Base-by-base conservation (phyloP, 2,113 vertebrate genomes). In the zebrafish (Danio rerio) region DNA sequence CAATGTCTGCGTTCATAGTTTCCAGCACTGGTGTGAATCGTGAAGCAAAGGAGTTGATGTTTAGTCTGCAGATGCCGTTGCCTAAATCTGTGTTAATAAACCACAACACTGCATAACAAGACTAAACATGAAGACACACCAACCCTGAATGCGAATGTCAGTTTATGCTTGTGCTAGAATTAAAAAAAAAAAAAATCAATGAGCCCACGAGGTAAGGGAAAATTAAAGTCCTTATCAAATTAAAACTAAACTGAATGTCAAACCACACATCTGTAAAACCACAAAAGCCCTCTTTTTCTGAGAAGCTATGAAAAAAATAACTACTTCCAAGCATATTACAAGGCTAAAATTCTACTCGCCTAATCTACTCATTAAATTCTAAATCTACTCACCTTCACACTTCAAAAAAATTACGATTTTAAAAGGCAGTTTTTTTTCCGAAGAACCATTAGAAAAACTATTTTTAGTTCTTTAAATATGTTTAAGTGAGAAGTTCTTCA, bases 51-150 rank as follows among this genome's bases (percentile, higher is more conserved):
- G n/a, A 61, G 73, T 4, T 76, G 73, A 49, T 6, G 47, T 62
- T 12, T 42, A 63, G 70, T 58, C 68, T 63, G 56, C 66, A 61
- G 50, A 61, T 21, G 66, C n/a, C 58, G 58, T 81, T 73, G 42
- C 49, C 72, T 59, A 68, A 49, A 56, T 61, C 45, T 6, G 69
- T 50, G 70, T 83, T 59, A 83, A 63, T 59, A 70, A 72, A 78
- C 74, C 80, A 49, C 71, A 70, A 75, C 21, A 83, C 70, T 61
- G 55, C 7, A 21, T 45, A 45, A 53, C 61, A 72, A 63, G 66
- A 83, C 75, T 63, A 79, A 83, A 79, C 76, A 85, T 0, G 47
- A 78, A 31, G 8, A 49, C 18, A 9, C 58, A 40, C 68, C 58
- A 58, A 16, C 45, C 31, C 13, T 15, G 52, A 56, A 8, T 66